Evolutionary conservation across 1,140 invertebrate species (phyloP).

Genomic region (Homarus americanus): DNA sequence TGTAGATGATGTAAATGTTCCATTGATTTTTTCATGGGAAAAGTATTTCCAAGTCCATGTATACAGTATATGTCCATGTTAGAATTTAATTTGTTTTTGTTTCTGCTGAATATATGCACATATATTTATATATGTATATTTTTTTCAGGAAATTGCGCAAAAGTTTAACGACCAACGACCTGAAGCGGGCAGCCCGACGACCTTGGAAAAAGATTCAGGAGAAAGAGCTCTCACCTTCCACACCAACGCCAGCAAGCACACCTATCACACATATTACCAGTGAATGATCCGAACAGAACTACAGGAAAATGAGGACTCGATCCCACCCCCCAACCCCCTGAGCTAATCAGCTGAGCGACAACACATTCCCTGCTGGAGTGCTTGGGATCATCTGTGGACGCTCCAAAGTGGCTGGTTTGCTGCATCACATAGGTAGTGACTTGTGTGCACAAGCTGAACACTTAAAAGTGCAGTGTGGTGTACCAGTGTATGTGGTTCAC

Average conservation of each 20-base stretch:
- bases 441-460: conserved; percentile 16
- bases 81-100: too few species aligned
- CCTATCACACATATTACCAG: conserved; percentile 27
- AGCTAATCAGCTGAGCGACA: conserved; percentile 30
- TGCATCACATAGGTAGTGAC: conserved; percentile 10
- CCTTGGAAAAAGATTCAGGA: conserved; percentile 84
- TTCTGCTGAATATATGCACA: too few species aligned
- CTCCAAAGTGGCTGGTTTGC: conserved; percentile 11
- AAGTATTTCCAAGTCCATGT: too few species aligned
- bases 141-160: conserved; percentile 87
- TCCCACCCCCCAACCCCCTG: neutral
- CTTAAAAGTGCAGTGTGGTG: conserved; percentile 4
- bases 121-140: too few species aligned
- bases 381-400: neutral
- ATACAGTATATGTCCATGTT: too few species aligned
- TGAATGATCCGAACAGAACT: conserved; percentile 36
- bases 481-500: neutral
- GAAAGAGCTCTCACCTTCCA: conserved; percentile 24
- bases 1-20: too few species aligned
- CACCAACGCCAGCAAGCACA: conserved; percentile 18
- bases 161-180: conserved; percentile 87
- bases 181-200: conserved; percentile 92
- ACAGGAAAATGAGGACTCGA: neutral
- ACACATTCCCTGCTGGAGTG: neutral
- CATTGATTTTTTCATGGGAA: too few species aligned